phyloP scores from a whole-genome alignment of 2,797 vertebrate genomes.

The Chaetophractus vellerosus region DNA sequence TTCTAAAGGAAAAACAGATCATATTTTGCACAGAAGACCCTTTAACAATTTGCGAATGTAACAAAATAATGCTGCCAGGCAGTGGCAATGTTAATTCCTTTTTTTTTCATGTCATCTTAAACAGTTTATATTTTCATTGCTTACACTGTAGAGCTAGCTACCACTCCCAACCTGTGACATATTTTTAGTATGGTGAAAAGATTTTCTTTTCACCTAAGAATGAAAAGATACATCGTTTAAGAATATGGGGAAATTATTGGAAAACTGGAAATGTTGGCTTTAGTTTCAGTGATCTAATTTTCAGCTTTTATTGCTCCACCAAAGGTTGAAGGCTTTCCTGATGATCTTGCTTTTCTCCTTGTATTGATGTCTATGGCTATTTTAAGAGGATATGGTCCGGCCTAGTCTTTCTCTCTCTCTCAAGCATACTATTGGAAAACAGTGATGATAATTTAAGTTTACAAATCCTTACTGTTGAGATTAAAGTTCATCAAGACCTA shows the following conservation, averaged over 20 bases:
- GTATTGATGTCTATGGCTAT: background rate
- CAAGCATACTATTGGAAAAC: background rate
- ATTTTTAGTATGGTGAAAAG: background rate
- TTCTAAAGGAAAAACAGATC: background rate
- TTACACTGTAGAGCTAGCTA: background rate
- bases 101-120: slow-evolving; percentile 39
- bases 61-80: background rate
- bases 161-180: background rate
- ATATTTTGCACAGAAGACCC: background rate
- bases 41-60: background rate
- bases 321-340: background rate
- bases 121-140: background rate
- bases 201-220: background rate
- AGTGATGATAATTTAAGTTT: background rate
- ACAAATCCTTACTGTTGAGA: background rate
- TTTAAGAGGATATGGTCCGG: background rate
- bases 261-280: background rate
- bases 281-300: background rate
- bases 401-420: background rate
- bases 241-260: background rate
- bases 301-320: background rate
- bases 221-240: background rate
- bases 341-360: background rate
- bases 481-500: background rate
- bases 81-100: background rate